A percentile compares a stretch with the other conserved stretches of the same genome.
Conservation (phyloP, 2,113 vertebrate species). For the Eurypyga helias region DNA sequence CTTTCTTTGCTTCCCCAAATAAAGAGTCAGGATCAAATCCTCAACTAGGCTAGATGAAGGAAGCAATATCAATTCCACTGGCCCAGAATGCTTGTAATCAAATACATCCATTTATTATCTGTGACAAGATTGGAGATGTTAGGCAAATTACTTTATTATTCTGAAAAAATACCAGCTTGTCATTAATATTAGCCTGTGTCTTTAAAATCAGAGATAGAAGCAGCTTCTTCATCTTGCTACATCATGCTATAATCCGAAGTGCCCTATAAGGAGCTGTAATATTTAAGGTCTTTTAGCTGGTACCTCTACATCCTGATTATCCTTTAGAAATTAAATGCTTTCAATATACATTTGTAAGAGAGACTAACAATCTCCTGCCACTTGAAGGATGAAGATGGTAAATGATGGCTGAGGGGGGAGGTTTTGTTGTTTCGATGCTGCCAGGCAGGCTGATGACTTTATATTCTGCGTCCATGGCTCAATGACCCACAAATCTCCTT, state of each 20-base stretch:
- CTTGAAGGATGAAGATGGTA: slow-evolving; percentile 57
- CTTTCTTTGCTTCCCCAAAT: neutral
- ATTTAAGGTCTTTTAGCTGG: slow-evolving; percentile 57
- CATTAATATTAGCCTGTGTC: slow-evolving; percentile 39
- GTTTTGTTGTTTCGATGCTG: slow-evolving; percentile 70
- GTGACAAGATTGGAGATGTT: slow-evolving; percentile 26
- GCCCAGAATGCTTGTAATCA: slow-evolving; percentile 5
- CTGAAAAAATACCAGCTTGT: slow-evolving; percentile 17
- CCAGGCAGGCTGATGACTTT: slow-evolving; percentile 90
- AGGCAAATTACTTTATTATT: slow-evolving; percentile 52
- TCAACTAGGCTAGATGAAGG: neutral
- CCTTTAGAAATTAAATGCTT: slow-evolving; percentile 67
- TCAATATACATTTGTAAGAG: slow-evolving; percentile 38
- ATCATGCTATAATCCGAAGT: slow-evolving; percentile 36
- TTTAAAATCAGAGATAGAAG: slow-evolving; percentile 37
- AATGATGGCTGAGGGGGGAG: neutral
- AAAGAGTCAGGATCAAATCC: neutral
- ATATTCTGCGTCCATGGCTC: slow-evolving; percentile 90
- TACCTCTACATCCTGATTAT: slow-evolving; percentile 66
- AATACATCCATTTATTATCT: slow-evolving; percentile 38
- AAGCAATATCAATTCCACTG: neutral
- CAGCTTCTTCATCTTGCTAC: slow-evolving; percentile 39
- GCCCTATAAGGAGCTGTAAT: slow-evolving; percentile 32
- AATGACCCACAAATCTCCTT: slow-evolving; percentile 96
- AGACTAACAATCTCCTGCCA: slow-evolving; percentile 33